Percentiles rank a stretch among this genome's conserved stretches.
phyloP scores from a whole-genome alignment of 2,888 invertebrate genomes.

The Cantharis rustica region DNA sequence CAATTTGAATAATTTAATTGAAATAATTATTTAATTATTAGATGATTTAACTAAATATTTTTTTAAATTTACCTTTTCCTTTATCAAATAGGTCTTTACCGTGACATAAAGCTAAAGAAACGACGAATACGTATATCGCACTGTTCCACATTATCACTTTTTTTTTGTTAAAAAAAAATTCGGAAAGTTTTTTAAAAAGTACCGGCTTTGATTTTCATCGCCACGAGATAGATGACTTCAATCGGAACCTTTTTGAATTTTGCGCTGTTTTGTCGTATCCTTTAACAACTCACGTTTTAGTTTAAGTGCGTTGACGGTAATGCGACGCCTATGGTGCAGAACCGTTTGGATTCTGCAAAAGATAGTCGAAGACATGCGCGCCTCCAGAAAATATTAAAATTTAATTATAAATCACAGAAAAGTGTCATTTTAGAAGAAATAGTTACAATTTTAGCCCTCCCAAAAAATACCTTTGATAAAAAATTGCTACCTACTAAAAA shows the following conservation, averaged over 20 bases:
- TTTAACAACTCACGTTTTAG: constrained; percentile 5
- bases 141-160: constrained; percentile 8
- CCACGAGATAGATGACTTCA: neutral
- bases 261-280: neutral
- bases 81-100: constrained; percentile 23
- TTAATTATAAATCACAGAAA: neutral
- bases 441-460: neutral
- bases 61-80: constrained; percentile 18
- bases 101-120: constrained; percentile 8
- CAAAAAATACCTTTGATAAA: neutral
- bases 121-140: constrained; percentile 7
- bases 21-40: neutral
- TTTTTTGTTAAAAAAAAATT: neutral
- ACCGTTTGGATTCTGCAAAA: constrained; percentile 15
- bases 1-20: neutral
- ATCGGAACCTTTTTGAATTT: neutral
- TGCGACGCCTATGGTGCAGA: constrained; percentile 18
- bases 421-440: neutral
- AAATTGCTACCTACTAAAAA: neutral
- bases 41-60: neutral
- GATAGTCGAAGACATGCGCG: constrained; percentile 15
- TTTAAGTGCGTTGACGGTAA: constrained; percentile 12
- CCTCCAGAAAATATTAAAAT: constrained; percentile 10
- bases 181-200: neutral
- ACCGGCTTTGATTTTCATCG: neutral